A percentile compares a stretch with the other conserved stretches of the same genome.
These are phyloP conservation scores for Flexamia atlantica DNA, from an alignment of 2,888 invertebrate genomes.

Conservation along the genomic window DNA sequence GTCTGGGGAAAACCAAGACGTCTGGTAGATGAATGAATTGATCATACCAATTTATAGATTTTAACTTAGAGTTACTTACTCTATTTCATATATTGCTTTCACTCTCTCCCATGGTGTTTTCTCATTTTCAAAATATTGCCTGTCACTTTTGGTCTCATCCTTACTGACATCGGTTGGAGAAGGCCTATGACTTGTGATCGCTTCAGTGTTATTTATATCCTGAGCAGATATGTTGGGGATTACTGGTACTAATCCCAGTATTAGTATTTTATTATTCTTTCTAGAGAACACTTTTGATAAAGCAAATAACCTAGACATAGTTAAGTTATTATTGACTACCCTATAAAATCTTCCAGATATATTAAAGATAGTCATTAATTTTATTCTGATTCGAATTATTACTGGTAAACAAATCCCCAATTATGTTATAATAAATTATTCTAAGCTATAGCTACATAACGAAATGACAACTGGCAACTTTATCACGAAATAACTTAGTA, in stretches of 20 bases:
- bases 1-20: no score
- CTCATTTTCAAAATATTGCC: not conserved
- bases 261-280: not conserved
- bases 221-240: not conserved
- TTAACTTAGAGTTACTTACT: slow-evolving; percentile 70
- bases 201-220: not conserved
- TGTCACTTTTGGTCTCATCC: not conserved
- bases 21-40: no score
- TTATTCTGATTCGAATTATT: no score
- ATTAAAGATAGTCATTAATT: not conserved
- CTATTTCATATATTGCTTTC: slow-evolving; percentile 67
- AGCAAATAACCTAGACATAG: not conserved
- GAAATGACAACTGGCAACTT: no score
- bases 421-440: no score
- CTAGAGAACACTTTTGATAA: not conserved
- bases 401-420: no score
- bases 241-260: not conserved
- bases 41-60: no score
- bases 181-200: not conserved
- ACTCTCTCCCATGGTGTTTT: slow-evolving; percentile 67
- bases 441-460: no score
- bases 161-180: not conserved
- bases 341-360: not conserved
- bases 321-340: not conserved
- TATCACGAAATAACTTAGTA: no score